These are phyloP conservation scores for Podarcis lilfordi DNA, from an alignment of 2,797 vertebrate species.

Conservation along the genomic window DNA sequence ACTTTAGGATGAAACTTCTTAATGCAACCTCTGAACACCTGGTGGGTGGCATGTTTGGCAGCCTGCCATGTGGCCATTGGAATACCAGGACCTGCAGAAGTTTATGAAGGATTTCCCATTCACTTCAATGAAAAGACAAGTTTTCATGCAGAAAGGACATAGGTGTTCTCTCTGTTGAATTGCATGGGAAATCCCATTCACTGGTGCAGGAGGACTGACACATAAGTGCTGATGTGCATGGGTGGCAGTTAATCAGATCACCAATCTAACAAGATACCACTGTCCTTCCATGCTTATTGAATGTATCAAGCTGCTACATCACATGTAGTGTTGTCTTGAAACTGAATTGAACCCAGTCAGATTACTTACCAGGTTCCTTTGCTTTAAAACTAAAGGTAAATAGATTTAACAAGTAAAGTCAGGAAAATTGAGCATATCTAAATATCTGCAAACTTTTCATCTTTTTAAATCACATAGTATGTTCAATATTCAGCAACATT, in stretches of 20 bases:
- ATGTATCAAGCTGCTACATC: slow-evolving; percentile 49
- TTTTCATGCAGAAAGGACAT: background rate
- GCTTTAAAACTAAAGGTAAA: background rate
- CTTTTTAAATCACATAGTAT: background rate
- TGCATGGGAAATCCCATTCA: background rate
- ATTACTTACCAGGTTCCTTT: background rate
- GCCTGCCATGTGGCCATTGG: background rate
- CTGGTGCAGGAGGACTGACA: background rate
- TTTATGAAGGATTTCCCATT: background rate
- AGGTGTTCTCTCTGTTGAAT: background rate
- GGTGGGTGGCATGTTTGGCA: background rate
- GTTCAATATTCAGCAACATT: slow-evolving; percentile 2
- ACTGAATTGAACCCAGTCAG: slow-evolving; percentile 26
- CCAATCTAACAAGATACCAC: slow-evolving; percentile 40
- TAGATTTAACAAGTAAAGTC: background rate
- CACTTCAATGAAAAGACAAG: background rate
- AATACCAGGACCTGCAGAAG: background rate
- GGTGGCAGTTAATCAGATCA: background rate
- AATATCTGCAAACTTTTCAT: background rate
- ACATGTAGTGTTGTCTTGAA: slow-evolving; percentile 45
- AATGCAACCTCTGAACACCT: background rate
- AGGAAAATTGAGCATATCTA: background rate
- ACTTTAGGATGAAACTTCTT: background rate
- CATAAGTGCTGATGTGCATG: background rate
- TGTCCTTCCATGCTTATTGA: slow-evolving; percentile 43